Evolutionary conservation across 2,113 vertebrate genomes (phyloP).

Genomic region (Thunnus maccoyii): DNA sequence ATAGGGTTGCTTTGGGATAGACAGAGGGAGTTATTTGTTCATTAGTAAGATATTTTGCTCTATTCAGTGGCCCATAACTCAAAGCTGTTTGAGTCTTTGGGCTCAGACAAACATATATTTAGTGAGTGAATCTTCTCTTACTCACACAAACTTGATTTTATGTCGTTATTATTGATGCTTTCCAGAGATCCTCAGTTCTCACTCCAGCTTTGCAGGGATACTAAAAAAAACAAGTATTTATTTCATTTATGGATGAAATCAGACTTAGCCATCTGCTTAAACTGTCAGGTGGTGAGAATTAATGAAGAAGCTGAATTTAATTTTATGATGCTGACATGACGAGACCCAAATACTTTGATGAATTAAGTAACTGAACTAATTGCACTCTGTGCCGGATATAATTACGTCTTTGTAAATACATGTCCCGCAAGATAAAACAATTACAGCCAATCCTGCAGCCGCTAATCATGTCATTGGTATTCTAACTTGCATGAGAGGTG

Average conservation of each 20-base stretch:
- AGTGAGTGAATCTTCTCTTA: constrained; percentile 10
- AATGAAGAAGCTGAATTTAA: not conserved
- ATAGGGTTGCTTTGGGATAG: constrained; percentile 37
- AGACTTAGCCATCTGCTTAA: constrained; percentile 3
- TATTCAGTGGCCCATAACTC: constrained; percentile 15
- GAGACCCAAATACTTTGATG: not conserved
- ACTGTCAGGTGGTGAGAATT: not conserved
- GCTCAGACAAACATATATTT: constrained; percentile 18
- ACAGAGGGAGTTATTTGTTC: constrained; percentile 26
- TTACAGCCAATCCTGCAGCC: constrained; percentile 9
- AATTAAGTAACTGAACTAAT: not conserved
- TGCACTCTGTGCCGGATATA: not conserved
- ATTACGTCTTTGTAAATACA: constrained; percentile 15
- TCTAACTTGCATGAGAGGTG: not conserved
- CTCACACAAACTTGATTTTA: constrained; percentile 28
- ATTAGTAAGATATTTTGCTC: constrained; percentile 28
- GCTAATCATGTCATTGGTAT: not conserved
- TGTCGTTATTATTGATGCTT: constrained; percentile 15
- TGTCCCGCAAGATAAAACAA: not conserved
- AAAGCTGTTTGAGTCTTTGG: not conserved
- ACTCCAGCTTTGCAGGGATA: not conserved
- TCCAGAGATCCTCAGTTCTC: not conserved
- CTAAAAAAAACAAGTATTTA: not conserved
- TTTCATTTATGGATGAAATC: not conserved
- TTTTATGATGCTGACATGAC: constrained; percentile 11